These are phyloP conservation scores for Brachyalestes nurse DNA, from an alignment of 2,797 vertebrate species.

Conservation along the genomic window DNA sequence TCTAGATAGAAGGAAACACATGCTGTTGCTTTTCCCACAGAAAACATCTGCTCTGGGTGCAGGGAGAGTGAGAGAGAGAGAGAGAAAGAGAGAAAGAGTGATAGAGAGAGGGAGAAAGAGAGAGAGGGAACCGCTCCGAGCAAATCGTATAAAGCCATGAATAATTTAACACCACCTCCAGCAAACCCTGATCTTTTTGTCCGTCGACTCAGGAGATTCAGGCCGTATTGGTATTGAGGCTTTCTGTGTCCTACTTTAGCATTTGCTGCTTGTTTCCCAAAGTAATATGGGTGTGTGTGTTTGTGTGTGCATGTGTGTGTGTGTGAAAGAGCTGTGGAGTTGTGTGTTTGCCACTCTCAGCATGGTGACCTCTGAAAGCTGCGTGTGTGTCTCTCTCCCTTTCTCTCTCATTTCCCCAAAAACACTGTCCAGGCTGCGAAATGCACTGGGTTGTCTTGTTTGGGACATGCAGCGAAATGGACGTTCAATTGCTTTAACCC, in stretches of 20 bases:
- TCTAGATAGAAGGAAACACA: conserved; percentile 50
- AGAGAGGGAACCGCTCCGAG: conserved; percentile 53
- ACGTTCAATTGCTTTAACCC: conserved; percentile 45
- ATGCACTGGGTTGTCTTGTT: neutral
- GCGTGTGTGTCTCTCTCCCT: conserved; percentile 22
- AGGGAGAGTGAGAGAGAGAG: conserved; percentile 29
- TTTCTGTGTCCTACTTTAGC: conserved; percentile 70
- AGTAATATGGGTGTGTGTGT: conserved; percentile 23
- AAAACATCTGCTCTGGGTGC: conserved; percentile 39
- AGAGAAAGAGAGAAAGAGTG: conserved; percentile 29
- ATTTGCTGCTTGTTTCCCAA: conserved; percentile 60
- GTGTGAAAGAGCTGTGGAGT: conserved; percentile 9
- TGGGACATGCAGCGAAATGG: neutral
- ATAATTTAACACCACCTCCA: conserved; percentile 75
- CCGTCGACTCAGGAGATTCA: conserved; percentile 63
- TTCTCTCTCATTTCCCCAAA: conserved; percentile 54
- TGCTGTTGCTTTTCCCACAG: conserved; percentile 53
- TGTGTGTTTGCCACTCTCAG: conserved; percentile 38
- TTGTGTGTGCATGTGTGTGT: too few relatives aligned
- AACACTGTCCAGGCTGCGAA: conserved; percentile 49
- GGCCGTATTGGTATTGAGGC: conserved; percentile 60
- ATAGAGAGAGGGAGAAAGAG: conserved; percentile 34
- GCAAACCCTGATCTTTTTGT: conserved; percentile 69
- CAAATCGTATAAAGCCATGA: conserved; percentile 69
- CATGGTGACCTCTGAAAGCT: conserved; percentile 59